Conservation (phyloP, 2,888 invertebrate genomes). For the Fragum sueziense region DNA sequence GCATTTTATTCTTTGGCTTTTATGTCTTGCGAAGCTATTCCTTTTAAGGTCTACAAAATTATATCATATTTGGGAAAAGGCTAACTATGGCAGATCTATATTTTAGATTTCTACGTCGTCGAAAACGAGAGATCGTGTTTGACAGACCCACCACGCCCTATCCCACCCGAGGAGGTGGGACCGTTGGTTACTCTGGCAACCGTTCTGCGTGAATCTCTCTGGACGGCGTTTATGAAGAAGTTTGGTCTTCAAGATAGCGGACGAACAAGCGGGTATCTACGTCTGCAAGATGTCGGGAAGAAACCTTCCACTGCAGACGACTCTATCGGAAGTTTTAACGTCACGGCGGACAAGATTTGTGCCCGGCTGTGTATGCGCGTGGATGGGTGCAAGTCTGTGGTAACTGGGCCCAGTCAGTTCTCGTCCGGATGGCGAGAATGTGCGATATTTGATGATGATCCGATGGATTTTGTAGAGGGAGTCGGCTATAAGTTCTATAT, state of each 20-base stretch:
- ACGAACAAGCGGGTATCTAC: conserved; percentile 31
- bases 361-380: conserved; percentile 56
- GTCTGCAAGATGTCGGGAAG: conserved; percentile 25
- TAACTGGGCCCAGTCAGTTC: conserved; percentile 25
- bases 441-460: conserved; percentile 43
- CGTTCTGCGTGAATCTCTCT: conserved; percentile 38
- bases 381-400: conserved; percentile 46
- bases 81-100: no score
- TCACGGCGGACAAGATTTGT: conserved; percentile 47
- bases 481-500: conserved; percentile 33
- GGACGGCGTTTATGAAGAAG: conserved; percentile 48
- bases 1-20: no score
- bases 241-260: conserved; percentile 51
- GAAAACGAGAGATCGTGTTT: conserved; percentile 36
- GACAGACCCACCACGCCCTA: conserved; percentile 25
- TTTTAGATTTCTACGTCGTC: conserved; percentile 47
- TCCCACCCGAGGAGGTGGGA: conserved; percentile 15
- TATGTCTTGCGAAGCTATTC: no score
- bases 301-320: conserved; percentile 29
- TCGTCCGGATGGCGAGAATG: conserved; percentile 30
- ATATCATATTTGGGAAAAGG: no score
- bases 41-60: no score
- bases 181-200: conserved; percentile 49
- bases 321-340: conserved; percentile 54
- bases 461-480: conserved; percentile 30